A percentile compares a stretch with the other conserved stretches of the same genome.
Conservation (phyloP, 2,113 vertebrate species). For the Axis porcinus region DNA sequence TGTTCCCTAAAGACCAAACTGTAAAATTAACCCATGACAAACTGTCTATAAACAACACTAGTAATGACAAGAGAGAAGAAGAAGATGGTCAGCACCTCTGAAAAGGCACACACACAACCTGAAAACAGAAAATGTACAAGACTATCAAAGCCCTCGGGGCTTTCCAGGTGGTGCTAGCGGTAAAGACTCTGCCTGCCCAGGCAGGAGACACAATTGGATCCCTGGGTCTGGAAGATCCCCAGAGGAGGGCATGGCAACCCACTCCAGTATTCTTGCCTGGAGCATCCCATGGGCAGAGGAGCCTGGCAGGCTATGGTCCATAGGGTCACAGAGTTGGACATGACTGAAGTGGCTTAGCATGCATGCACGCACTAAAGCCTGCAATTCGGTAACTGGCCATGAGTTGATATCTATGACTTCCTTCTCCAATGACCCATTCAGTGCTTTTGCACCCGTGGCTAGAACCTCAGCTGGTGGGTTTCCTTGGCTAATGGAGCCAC, state of each 20-base stretch:
- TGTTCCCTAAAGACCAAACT: background rate
- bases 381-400: rapidly evolving
- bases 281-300: background rate
- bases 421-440: rapidly evolving
- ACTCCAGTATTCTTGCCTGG: background rate
- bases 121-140: too few relatives aligned
- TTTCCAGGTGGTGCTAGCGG: background rate
- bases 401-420: rapidly evolving
- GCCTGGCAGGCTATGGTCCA: background rate
- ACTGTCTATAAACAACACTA: too few relatives aligned
- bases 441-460: rapidly evolving
- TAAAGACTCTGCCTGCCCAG: background rate
- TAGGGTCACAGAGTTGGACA: background rate
- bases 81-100: rapidly evolving
- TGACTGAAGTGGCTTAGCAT: background rate
- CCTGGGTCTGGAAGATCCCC: background rate
- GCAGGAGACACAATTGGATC: background rate
- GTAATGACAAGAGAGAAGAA: too few relatives aligned
- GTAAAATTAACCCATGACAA: background rate
- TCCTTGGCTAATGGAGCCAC: background rate
- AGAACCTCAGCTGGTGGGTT: rapidly evolving
- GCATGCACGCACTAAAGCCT: background rate
- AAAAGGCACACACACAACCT: rapidly evolving
- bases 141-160: rapidly evolving
- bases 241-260: background rate